A percentile compares a stretch with the other conserved stretches of the same genome.
phyloP scores from a whole-genome alignment of 2,797 vertebrate genomes.

The Heteromormyrus szaboi region DNA sequence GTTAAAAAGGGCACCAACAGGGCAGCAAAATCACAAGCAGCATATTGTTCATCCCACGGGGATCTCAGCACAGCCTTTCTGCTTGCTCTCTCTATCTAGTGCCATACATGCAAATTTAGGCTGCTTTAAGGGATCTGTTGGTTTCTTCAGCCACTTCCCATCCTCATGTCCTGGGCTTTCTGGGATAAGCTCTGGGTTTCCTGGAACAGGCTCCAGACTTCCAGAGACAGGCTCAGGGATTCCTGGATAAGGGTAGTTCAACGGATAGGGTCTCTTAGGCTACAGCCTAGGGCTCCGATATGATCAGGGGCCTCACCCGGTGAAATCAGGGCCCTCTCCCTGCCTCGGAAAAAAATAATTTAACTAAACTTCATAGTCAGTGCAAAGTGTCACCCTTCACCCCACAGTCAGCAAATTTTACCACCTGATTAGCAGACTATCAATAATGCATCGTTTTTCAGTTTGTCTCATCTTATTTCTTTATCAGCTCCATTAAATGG shows the following conservation, averaged over 20 bases:
- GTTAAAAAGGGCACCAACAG: background rate
- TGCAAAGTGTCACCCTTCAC: background rate
- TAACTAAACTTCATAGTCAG: background rate
- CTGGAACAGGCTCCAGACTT: too few species aligned
- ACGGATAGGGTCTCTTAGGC: background rate
- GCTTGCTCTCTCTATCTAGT: background rate
- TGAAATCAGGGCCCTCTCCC: background rate
- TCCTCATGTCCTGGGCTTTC: background rate
- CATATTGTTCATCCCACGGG: background rate
- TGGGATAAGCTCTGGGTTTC: background rate
- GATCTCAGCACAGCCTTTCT: background rate
- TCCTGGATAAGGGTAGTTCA: background rate
- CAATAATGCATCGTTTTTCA: background rate
- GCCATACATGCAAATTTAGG: background rate
- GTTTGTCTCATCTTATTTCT: background rate
- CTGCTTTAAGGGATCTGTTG: background rate
- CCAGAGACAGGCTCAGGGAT: background rate
- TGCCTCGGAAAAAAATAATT: background rate
- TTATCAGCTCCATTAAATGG: background rate
- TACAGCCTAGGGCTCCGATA: background rate
- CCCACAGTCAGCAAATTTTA: background rate
- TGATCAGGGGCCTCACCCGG: background rate
- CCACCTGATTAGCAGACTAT: background rate
- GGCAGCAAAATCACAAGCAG: background rate
- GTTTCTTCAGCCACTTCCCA: background rate